Evolutionary conservation across 2,888 invertebrate species (phyloP).

Genomic region (Xylophagus ater): DNA sequence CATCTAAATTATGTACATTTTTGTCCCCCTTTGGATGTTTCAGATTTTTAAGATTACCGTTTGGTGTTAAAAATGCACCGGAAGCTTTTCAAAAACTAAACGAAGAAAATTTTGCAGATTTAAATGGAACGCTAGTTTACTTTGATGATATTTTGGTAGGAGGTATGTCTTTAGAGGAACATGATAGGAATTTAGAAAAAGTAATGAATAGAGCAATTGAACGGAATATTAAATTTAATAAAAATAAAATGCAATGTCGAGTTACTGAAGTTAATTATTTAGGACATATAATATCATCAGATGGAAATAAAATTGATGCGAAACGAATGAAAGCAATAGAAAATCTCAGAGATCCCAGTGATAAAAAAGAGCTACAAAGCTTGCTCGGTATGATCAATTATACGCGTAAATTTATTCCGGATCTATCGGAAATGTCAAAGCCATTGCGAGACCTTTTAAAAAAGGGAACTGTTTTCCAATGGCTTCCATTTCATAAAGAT

Average conservation of each 20-base stretch:
- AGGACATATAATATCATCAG: constrained; percentile 14
- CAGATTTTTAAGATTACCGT: no score
- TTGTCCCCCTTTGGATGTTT: no score
- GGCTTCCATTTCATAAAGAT: constrained; percentile 14
- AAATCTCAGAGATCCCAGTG: constrained; percentile 13
- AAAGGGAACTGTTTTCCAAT: constrained; percentile 14
- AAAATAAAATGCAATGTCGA: constrained; percentile 12
- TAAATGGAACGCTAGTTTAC: constrained; percentile 24
- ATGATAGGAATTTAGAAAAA: no score
- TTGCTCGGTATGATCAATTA: constrained; percentile 20
- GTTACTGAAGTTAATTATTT: constrained; percentile 14
- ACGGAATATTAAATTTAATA: constrained; percentile 12
- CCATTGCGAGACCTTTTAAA: constrained; percentile 19
- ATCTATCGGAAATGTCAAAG: constrained; percentile 17
- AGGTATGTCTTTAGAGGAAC: constrained; percentile 14
- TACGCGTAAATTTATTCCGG: constrained; percentile 17
- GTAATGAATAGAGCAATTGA: no score
- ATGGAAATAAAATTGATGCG: constrained; percentile 13
- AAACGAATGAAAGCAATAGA: constrained; percentile 11
- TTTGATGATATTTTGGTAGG: constrained; percentile 24
- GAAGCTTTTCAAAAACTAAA: constrained; percentile 22
- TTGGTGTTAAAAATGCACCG: constrained; percentile 19
- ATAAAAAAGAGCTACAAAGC: constrained; percentile 17
- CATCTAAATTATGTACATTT: constrained; percentile 25
- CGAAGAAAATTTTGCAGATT: constrained; percentile 19